Evolutionary conservation across 2,797 vertebrate genomes (phyloP).

Genomic region (Calcarius lapponicus): DNA sequence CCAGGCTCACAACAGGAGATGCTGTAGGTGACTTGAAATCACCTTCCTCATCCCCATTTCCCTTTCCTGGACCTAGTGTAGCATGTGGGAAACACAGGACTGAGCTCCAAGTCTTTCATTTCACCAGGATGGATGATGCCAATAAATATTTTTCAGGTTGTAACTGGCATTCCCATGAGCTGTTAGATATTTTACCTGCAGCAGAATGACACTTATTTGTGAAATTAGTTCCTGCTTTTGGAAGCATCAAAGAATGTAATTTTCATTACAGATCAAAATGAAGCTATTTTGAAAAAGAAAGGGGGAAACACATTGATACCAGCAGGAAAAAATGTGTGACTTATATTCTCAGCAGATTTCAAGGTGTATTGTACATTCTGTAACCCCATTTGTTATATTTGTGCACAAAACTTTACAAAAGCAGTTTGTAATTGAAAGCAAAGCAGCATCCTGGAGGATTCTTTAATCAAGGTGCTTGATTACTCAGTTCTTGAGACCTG

Average conservation of each 20-base stretch:
- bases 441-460: background rate
- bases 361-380: background rate
- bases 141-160: slow-evolving; percentile 39
- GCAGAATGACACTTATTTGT: slow-evolving; percentile 30
- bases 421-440: background rate
- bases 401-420: background rate
- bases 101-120: slow-evolving; percentile 12
- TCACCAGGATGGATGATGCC: slow-evolving; percentile 4
- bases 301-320: slow-evolving; percentile 11
- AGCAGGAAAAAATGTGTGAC: slow-evolving; percentile 20
- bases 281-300: background rate
- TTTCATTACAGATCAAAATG: slow-evolving; percentile 23
- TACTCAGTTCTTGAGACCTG: background rate
- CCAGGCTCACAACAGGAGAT: slow-evolving; percentile 2
- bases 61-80: slow-evolving; percentile 15
- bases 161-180: background rate
- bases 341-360: background rate
- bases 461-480: background rate
- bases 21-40: slow-evolving; percentile 34
- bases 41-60: slow-evolving; percentile 14
- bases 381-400: background rate
- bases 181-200: slow-evolving; percentile 52
- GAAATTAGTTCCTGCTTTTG: slow-evolving; percentile 57
- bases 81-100: background rate
- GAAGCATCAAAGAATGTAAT: slow-evolving; percentile 49